Evolutionary conservation across 2,888 invertebrate species (phyloP).

Genomic region (Eudasyphora cyanicolor): DNA sequence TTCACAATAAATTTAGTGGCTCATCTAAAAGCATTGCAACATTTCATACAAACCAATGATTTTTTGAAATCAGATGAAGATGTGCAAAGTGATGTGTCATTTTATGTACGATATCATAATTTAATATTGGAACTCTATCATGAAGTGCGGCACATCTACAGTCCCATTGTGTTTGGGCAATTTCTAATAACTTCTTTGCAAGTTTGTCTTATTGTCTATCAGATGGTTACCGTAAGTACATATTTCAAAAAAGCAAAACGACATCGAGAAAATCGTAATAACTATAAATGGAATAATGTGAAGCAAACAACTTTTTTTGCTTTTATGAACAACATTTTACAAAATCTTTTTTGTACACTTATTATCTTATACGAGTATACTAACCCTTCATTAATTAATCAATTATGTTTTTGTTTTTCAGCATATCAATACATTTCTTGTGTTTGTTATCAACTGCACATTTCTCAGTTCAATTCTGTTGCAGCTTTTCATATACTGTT

Average conservation of each 20-base stretch:
- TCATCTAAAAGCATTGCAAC: conserved; percentile 74
- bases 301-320: too few relatives aligned
- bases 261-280: background rate
- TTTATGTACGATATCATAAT: conserved; percentile 72
- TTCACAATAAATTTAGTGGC: conserved; percentile 75
- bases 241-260: too few relatives aligned
- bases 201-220: conserved; percentile 77
- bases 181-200: conserved; percentile 77
- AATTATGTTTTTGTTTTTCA: conserved; percentile 64
- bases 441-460: conserved; percentile 71
- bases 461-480: conserved; percentile 75
- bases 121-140: conserved; percentile 70
- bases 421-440: conserved; percentile 72
- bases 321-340: too few relatives aligned
- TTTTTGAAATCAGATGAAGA: conserved; percentile 56
- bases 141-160: conserved; percentile 71
- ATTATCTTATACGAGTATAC: background rate
- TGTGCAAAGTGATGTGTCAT: conserved; percentile 65
- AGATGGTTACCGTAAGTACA: conserved; percentile 73
- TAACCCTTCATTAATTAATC: too few relatives aligned
- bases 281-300: background rate
- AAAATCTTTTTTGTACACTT: background rate
- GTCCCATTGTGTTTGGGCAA: conserved; percentile 76
- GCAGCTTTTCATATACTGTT: conserved; percentile 77
- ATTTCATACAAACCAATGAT: conserved; percentile 63